These are phyloP conservation scores for Junonia oenone DNA, from an alignment of 2,888 invertebrate species.

Conservation along the genomic window DNA sequence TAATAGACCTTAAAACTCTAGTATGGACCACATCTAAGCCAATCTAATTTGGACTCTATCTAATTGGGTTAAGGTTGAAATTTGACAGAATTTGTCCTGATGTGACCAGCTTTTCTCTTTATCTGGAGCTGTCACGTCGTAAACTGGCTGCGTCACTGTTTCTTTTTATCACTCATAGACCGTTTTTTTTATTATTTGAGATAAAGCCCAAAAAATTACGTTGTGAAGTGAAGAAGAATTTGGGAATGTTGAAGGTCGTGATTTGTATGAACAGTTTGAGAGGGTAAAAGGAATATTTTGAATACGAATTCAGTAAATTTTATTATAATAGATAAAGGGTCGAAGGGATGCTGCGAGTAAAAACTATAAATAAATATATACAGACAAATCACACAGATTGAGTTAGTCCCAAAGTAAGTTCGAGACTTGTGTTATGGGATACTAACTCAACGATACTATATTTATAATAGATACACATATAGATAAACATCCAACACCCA, in stretches of 20 bases:
- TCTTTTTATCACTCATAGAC: constrained; percentile 17
- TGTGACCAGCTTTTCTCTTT: background rate
- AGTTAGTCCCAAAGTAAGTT: too few species aligned
- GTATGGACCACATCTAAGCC: background rate
- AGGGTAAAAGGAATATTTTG: too few species aligned
- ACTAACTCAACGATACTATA: too few species aligned
- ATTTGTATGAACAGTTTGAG: too few species aligned
- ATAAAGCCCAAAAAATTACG: constrained; percentile 12
- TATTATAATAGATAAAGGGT: too few species aligned
- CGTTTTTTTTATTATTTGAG: constrained; percentile 20
- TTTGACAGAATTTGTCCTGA: background rate
- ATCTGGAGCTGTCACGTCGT: constrained; percentile 13
- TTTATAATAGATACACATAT: too few species aligned
- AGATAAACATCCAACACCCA: too few species aligned
- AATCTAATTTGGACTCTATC: background rate
- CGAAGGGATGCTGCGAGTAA: too few species aligned
- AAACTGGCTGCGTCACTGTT: constrained; percentile 11
- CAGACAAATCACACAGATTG: too few species aligned
- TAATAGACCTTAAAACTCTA: background rate
- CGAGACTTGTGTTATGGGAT: too few species aligned
- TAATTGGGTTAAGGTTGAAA: background rate
- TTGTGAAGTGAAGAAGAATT: background rate
- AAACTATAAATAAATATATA: too few species aligned
- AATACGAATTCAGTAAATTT: too few species aligned
- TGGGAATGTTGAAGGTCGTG: background rate